These are phyloP conservation scores for Anorthoa munda DNA, from an alignment of 2,888 invertebrate species.

Conservation along the genomic window DNA sequence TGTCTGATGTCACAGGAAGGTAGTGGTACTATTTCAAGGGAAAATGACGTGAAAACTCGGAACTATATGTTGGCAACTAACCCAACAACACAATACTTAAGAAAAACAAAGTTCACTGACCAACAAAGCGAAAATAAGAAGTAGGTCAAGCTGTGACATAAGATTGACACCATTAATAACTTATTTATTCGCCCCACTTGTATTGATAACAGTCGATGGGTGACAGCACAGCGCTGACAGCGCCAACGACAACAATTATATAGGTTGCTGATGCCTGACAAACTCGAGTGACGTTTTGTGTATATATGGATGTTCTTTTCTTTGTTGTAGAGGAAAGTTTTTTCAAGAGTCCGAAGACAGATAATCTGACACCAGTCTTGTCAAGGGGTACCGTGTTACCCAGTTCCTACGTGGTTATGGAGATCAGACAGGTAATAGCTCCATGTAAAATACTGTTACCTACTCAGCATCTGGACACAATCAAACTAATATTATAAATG, in stretches of 20 bases:
- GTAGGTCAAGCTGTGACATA: slow-evolving; percentile 42
- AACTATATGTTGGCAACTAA: not conserved
- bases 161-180: slow-evolving; percentile 55
- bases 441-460: no score
- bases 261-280: slow-evolving; percentile 5
- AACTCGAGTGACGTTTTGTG: slow-evolving; percentile 16
- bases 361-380: no score
- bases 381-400: no score
- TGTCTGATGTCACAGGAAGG: no score
- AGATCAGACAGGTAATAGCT: not conserved
- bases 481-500: no score
- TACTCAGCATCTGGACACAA: no score
- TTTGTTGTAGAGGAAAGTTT: not conserved
- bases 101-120: not conserved
- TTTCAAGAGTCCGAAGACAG: no score
- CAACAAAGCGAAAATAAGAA: slow-evolving; percentile 24
- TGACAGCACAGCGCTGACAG: slow-evolving; percentile 35
- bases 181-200: slow-evolving; percentile 44
- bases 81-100: not conserved
- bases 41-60: not conserved
- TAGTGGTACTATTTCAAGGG: no score
- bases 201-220: slow-evolving; percentile 43
- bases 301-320: slow-evolving; percentile 12
- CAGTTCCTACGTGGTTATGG: no score
- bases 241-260: slow-evolving; percentile 49